Conservation (phyloP, 2,888 invertebrate genomes). For the Lithophane semibrunnea region DNA sequence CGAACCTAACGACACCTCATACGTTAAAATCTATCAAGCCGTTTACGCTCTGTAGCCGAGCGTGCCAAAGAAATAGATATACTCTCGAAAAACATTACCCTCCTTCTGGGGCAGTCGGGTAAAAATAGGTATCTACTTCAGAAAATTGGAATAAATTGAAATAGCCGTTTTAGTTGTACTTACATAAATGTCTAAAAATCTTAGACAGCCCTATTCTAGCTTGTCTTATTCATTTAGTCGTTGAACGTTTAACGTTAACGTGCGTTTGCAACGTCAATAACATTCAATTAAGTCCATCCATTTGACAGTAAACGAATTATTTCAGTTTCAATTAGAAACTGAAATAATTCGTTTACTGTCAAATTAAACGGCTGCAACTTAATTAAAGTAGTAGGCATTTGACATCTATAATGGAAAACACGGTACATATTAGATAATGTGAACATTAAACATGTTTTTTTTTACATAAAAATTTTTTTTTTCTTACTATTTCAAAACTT, state of each 20-base stretch:
- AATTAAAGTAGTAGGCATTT: constrained; percentile 6
- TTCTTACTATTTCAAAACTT: too few relatives aligned
- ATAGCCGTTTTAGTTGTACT: neutral
- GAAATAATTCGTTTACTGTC: constrained; percentile 10
- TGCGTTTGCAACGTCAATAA: constrained; percentile 26
- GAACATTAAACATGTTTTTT: neutral
- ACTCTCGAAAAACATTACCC: too few relatives aligned
- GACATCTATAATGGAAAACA: neutral
- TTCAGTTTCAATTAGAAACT: constrained; percentile 5
- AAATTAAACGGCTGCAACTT: constrained; percentile 8
- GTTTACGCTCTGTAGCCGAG: too few relatives aligned
- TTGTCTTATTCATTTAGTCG: neutral
- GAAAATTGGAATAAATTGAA: neutral
- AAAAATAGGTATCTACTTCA: neutral
- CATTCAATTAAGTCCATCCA: constrained; percentile 20
- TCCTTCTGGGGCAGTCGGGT: too few relatives aligned
- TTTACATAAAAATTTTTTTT: too few relatives aligned
- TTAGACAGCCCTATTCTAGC: neutral
- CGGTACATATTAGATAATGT: too few relatives aligned
- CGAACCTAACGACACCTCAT: too few relatives aligned
- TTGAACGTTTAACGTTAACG: too few relatives aligned
- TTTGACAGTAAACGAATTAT: constrained; percentile 17
- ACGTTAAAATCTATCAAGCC: too few relatives aligned
- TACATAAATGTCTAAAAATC: neutral
- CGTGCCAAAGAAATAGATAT: too few relatives aligned